Evolutionary conservation across 2,797 vertebrate genomes (phyloP).

Genomic region (Danio jaintianensis): DNA sequence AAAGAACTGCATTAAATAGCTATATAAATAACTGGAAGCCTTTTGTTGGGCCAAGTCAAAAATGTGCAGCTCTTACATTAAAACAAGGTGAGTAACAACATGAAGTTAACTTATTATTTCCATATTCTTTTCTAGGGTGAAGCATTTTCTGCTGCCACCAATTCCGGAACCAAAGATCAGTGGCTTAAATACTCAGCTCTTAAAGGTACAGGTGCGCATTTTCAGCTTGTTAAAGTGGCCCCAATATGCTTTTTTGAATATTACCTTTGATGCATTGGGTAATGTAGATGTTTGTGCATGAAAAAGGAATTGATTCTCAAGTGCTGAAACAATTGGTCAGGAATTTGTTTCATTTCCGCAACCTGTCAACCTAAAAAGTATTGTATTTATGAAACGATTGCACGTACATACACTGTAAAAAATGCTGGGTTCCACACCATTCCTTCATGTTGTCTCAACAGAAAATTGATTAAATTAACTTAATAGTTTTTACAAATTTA

Average conservation of each 20-base stretch:
- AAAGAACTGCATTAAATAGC: too few species aligned
- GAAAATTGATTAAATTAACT: too few species aligned
- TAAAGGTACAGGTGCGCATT: conserved; percentile 79
- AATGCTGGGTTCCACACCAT: too few species aligned
- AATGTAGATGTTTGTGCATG: too few species aligned
- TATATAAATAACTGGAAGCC: not conserved
- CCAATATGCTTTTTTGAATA: not conserved
- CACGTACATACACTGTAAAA: too few species aligned
- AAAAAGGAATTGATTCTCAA: too few species aligned
- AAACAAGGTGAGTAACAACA: conserved; percentile 31
- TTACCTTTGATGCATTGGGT: not conserved
- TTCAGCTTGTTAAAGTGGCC: not conserved
- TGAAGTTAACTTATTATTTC: conserved; percentile 11
- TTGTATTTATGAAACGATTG: too few species aligned
- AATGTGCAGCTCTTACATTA: not conserved
- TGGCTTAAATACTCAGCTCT: conserved; percentile 85
- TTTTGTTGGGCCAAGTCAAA: not conserved
- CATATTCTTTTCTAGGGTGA: conserved; percentile 22
- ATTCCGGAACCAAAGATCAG: conserved; percentile 93
- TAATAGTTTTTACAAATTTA: too few species aligned
- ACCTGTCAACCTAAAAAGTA: too few species aligned
- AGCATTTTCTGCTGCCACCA: conserved; percentile 82
- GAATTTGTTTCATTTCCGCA: too few species aligned
- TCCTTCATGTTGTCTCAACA: too few species aligned
- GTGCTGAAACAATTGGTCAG: too few species aligned